Base-by-base conservation (phyloP, 1,140 invertebrate species). In the Rhyzopertha dominica region DNA sequence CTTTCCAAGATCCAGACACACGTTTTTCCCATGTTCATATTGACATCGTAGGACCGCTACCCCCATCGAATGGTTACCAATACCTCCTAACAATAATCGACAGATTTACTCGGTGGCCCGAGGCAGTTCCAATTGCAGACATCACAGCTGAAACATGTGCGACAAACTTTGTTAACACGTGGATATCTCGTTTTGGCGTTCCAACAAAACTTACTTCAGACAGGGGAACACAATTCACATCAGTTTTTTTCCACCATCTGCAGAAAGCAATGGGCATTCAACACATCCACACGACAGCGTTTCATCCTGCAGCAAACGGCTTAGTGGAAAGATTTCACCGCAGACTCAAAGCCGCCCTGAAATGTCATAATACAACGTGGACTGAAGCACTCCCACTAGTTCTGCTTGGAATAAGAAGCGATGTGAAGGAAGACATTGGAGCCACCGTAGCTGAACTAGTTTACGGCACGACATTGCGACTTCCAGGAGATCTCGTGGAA, bases 11-110 rank as follows among this genome's bases (percentile, higher is more conserved):
- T n/a, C 49, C 54, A 5, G 28, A 37, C 1, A 13, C 31, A 1
- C 25, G 65, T 0, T 73, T 75, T 38, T 28, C 53, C 1, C 49
- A 59, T 28, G 47, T 65, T 4, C 53, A 68, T 47, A 25, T 63
- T 4, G 63, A 68, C 45, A 34, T 70, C 3, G 45, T 69, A 3
- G 66, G 66, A 4, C 62, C 67, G n/a, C 49, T 68, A 29, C 53
- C 57, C 5, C 25, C 2, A 9, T 62, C 58, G 3, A 22, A 66
- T 5, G 67, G 59, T 4, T 52, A 48, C 47, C 16, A 53, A 5
- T 72, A 72, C 47, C 51, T 61, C 7, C 44, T 76, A 0, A 75
- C 73, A 1, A 54, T 62, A 9, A 66, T 73, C 0, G 72, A 74
- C 47, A 38, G 63, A 16, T 65, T 54, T 39, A 71, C 73, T 4